These are phyloP conservation scores for Tenthredo scrophulariae DNA, from an alignment of 2,888 invertebrate genomes.

Conservation along the genomic window DNA sequence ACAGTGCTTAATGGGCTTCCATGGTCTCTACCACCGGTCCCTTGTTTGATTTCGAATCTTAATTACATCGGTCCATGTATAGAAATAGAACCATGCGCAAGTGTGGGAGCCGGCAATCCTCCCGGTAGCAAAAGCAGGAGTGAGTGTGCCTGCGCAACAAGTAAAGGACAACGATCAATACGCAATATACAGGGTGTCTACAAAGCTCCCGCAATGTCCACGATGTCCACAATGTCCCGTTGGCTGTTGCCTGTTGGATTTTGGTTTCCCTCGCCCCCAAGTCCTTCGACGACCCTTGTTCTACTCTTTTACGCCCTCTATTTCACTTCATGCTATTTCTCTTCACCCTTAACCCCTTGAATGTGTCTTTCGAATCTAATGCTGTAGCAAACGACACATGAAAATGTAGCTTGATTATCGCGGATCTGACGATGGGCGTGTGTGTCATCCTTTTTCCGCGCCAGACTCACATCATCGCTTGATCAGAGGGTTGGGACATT, in stretches of 20 bases:
- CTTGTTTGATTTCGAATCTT: conserved; percentile 68
- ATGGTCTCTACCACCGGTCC: conserved; percentile 53
- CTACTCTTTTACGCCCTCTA: conserved; percentile 31
- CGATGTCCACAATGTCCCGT: conserved; percentile 53
- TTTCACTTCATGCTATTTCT: conserved; percentile 47
- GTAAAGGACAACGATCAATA: conserved; percentile 75
- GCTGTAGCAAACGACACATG: conserved; percentile 22
- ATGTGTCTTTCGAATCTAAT: conserved; percentile 17
- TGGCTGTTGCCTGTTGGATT: conserved; percentile 17
- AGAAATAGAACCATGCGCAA: conserved; percentile 65
- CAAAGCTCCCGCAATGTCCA: conserved; percentile 57
- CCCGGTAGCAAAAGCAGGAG: conserved; percentile 53
- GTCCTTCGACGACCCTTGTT: conserved; percentile 51
- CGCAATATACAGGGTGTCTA: conserved; percentile 68
- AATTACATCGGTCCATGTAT: conserved; percentile 71
- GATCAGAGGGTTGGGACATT: background rate
- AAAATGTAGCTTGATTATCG: background rate
- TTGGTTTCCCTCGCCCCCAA: conserved; percentile 34
- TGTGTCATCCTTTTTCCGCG: background rate
- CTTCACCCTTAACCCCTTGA: conserved; percentile 39
- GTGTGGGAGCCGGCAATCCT: conserved; percentile 56
- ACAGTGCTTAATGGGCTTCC: conserved; percentile 47
- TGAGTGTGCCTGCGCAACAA: conserved; percentile 72
- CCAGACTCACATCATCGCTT: background rate
- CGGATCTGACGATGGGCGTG: background rate